phyloP scores from a whole-genome alignment of 2,888 invertebrate species.

The Chymomyza procnemis region DNA sequence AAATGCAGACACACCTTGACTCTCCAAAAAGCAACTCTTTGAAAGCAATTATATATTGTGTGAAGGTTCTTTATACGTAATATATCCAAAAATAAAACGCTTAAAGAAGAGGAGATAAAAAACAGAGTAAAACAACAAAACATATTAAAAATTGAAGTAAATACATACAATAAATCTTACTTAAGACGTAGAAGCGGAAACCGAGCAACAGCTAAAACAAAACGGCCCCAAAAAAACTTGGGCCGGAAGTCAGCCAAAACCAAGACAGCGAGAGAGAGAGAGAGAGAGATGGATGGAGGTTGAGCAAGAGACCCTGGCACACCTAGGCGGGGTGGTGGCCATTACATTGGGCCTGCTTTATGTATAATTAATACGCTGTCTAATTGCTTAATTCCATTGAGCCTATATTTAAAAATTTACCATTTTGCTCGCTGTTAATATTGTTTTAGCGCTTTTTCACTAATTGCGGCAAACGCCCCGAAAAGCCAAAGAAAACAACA shows the following conservation, averaged over 20 bases:
- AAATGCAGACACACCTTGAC: conserved; percentile 66
- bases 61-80: conserved; percentile 31
- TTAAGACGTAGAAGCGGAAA: conserved; percentile 34
- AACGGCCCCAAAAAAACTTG: conserved; percentile 16
- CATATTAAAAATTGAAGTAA: conserved; percentile 62
- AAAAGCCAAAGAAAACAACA: conserved; percentile 24
- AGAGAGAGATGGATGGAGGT: background rate
- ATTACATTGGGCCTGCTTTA: conserved; percentile 1
- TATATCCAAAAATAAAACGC: background rate
- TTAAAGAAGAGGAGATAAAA: conserved; percentile 2
- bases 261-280: background rate
- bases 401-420: conserved; percentile 31
- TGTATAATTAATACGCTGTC: conserved; percentile 50
- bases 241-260: conserved; percentile 57
- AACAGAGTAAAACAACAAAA: conserved; percentile 18
- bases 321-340: background rate
- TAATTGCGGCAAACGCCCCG: conserved; percentile 47
- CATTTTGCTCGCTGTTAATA: conserved; percentile 15
- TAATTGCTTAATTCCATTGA: conserved; percentile 56
- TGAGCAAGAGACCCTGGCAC: background rate
- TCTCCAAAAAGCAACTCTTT: conserved; percentile 35
- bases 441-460: conserved; percentile 26
- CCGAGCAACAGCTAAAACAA: conserved; percentile 23
- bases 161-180: conserved; percentile 61
- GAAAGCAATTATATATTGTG: conserved; percentile 61